Percentiles rank a stretch among this genome's conserved stretches.
These are phyloP conservation scores for Cacoxenus indagator DNA, from an alignment of 2,888 invertebrate genomes.

Conservation along the genomic window DNA sequence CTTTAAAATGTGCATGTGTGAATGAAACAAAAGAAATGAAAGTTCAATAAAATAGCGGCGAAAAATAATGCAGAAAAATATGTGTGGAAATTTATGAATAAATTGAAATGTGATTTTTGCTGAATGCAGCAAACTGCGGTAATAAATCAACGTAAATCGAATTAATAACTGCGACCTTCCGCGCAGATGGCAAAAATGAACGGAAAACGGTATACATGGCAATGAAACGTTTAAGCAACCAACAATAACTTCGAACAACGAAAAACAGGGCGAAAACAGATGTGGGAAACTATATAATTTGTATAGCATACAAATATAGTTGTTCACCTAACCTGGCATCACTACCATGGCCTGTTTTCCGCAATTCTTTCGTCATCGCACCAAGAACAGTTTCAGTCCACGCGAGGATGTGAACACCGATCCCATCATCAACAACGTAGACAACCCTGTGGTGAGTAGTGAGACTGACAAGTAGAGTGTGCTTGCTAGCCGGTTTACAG, in stretches of 20 bases:
- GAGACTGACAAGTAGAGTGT: neutral
- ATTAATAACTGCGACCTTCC: no score
- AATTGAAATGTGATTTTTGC: no score
- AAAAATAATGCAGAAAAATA: no score
- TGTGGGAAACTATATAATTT: no score
- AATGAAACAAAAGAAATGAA: neutral
- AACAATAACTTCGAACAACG: neutral
- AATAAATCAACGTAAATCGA: no score
- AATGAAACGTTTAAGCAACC: neutral
- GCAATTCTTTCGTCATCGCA: slow-evolving; percentile 56
- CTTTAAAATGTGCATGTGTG: slow-evolving; percentile 1
- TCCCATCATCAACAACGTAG: slow-evolving; percentile 58
- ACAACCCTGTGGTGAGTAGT: slow-evolving; percentile 64
- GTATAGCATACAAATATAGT: neutral
- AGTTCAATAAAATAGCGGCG: neutral
- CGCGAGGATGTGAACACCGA: slow-evolving; percentile 62
- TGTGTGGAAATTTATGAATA: no score
- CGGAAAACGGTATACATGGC: neutral
- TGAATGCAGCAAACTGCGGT: no score
- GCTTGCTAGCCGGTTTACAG: neutral
- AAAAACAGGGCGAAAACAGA: no score
- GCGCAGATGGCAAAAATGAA: neutral
- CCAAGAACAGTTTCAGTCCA: slow-evolving; percentile 63
- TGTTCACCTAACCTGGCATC: neutral
- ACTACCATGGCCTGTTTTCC: slow-evolving; percentile 63